Conservation (phyloP, 1,140 invertebrate genomes). For the Pararge aegeria region DNA sequence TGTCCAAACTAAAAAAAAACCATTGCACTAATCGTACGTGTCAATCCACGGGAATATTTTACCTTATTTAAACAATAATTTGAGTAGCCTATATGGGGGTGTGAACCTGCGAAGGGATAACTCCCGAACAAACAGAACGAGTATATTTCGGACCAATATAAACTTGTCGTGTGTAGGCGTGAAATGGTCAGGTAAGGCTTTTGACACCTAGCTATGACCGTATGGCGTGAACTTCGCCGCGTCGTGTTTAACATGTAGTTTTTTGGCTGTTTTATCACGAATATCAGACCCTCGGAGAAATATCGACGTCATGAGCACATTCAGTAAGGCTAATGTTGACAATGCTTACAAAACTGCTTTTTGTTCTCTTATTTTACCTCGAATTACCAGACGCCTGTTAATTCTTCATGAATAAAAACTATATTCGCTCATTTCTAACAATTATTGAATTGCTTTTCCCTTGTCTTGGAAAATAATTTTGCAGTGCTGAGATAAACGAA, state of each 20-base stretch:
- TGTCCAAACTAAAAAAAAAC: not conserved
- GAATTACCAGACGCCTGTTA: not conserved
- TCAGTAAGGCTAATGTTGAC: constrained; percentile 4
- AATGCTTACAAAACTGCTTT: not conserved
- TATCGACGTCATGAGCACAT: constrained; percentile 11
- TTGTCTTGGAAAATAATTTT: no score
- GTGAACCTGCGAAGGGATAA: constrained; percentile 63
- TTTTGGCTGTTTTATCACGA: constrained; percentile 52
- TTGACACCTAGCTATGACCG: constrained; percentile 70
- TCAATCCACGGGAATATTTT: constrained; percentile 46
- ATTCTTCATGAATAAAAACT: not conserved
- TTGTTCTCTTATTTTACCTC: not conserved
- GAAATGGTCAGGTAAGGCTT: constrained; percentile 73
- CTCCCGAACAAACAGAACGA: constrained; percentile 65
- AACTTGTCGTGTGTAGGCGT: constrained; percentile 61
- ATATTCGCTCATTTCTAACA: no score
- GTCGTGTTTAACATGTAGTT: constrained; percentile 62
- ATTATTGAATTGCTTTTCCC: no score
- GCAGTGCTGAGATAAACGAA: no score
- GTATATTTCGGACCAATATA: constrained; percentile 57
- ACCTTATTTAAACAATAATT: constrained; percentile 64
- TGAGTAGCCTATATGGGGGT: constrained; percentile 60
- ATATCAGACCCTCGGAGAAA: constrained; percentile 34
- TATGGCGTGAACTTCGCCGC: constrained; percentile 67
- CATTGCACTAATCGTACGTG: constrained; percentile 30